Percentiles rank a stretch among this genome's conserved stretches.
These are phyloP conservation scores for Ormyrus thymus DNA, from an alignment of 2,888 invertebrate species.

Conservation along the genomic window DNA sequence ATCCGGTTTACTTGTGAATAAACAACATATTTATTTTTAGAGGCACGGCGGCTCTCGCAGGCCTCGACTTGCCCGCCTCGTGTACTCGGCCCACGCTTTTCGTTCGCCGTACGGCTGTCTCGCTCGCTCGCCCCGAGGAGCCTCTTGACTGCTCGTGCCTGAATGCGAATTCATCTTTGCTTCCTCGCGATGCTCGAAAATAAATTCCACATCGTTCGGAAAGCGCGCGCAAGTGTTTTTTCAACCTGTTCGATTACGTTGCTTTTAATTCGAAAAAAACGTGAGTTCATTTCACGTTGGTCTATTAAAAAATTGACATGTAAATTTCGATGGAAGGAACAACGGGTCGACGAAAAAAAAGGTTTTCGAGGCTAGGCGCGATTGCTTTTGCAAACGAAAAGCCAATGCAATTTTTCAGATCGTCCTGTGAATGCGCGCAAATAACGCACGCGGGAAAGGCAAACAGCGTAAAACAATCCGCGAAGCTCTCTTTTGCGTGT, in stretches of 20 bases:
- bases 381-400: not conserved
- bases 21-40: constrained; percentile 76
- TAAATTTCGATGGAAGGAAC: too few relatives aligned
- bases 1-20: constrained; percentile 76
- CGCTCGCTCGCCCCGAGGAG: not conserved
- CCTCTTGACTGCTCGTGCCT: too few relatives aligned
- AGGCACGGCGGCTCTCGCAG: constrained; percentile 64
- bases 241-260: too few relatives aligned
- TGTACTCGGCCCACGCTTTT: constrained; percentile 1
- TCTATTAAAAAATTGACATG: too few relatives aligned
- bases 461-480: constrained; percentile 50
- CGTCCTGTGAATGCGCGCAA: constrained; percentile 45
- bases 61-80: constrained; percentile 46
- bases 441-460: constrained; percentile 48
- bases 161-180: too few relatives aligned
- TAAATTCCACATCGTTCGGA: too few relatives aligned
- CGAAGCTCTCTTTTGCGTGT: not conserved
- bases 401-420: constrained; percentile 49
- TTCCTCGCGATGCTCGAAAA: too few relatives aligned
- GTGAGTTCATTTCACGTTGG: too few relatives aligned
- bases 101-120: not conserved
- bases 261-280: too few relatives aligned
- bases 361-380: not conserved
- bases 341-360: too few relatives aligned
- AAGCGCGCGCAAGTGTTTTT: too few relatives aligned